Percentiles rank a stretch among this genome's conserved stretches.
These are phyloP conservation scores for Cordilura impudica DNA, from an alignment of 2,888 invertebrate species.

Conservation along the genomic window DNA sequence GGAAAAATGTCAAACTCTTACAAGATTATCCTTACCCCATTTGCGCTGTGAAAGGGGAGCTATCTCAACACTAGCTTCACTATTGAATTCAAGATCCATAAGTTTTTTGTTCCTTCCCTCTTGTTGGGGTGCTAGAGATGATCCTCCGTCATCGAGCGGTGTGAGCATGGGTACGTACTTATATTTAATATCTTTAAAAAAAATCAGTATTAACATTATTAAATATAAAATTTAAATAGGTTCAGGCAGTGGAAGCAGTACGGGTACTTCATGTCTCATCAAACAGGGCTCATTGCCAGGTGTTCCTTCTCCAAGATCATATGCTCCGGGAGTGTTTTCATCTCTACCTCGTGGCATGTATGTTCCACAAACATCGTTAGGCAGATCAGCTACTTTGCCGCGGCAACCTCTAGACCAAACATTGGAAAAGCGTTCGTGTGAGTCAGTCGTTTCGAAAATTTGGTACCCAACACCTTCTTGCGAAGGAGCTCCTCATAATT, in stretches of 20 bases:
- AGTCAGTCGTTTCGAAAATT: slow-evolving; percentile 79
- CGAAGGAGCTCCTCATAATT: slow-evolving; percentile 76
- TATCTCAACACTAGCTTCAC: slow-evolving; percentile 78
- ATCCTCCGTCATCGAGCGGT: slow-evolving; percentile 79
- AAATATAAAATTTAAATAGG: slow-evolving; percentile 63
- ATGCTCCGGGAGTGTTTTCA: slow-evolving; percentile 77
- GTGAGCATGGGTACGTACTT: slow-evolving; percentile 78
- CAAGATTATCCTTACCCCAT: slow-evolving; percentile 80
- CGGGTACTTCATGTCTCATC: slow-evolving; percentile 74
- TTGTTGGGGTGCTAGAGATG: slow-evolving; percentile 79
- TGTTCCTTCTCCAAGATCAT: slow-evolving; percentile 70
- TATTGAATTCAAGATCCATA: slow-evolving; percentile 78
- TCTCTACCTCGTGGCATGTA: slow-evolving; percentile 79
- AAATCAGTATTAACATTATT: neutral
- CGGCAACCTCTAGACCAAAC: slow-evolving; percentile 78
- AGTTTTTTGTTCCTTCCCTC: slow-evolving; percentile 79
- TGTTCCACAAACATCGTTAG: slow-evolving; percentile 78
- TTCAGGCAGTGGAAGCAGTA: slow-evolving; percentile 78
- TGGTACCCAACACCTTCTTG: slow-evolving; percentile 80
- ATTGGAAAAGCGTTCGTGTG: slow-evolving; percentile 79
- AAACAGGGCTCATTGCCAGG: slow-evolving; percentile 72
- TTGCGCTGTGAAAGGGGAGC: slow-evolving; percentile 80
- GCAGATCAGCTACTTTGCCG: slow-evolving; percentile 78
- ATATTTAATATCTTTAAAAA: neutral
- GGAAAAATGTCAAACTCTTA: slow-evolving; percentile 79